Evolutionary conservation across 2,888 invertebrate species (phyloP).

Genomic region (Drosophila heteroneura): DNA sequence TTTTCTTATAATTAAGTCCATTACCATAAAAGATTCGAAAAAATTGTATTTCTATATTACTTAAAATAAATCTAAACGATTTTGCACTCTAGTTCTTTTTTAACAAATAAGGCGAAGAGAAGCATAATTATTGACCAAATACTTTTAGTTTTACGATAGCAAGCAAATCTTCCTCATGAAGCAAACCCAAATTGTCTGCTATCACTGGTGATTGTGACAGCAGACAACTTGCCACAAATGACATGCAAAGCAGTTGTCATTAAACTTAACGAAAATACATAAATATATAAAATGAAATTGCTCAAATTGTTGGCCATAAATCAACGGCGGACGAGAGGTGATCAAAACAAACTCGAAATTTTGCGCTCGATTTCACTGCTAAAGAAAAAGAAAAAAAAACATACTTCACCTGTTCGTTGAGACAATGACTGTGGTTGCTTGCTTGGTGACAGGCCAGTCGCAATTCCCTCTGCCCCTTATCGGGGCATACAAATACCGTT

Average conservation of each 20-base stretch:
- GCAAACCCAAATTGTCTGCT: conserved; percentile 45
- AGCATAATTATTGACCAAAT: conserved; percentile 1
- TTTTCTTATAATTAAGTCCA: not conserved
- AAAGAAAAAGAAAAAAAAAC: conserved; percentile 34
- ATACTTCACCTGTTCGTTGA: conserved; percentile 72
- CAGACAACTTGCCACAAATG: conserved; percentile 65
- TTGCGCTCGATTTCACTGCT: conserved; percentile 77
- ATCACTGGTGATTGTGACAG: conserved; percentile 54
- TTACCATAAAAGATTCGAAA: not conserved
- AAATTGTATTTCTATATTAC: not conserved
- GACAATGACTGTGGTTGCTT: conserved; percentile 63
- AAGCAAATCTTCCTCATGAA: conserved; percentile 22
- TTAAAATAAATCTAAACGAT: not conserved
- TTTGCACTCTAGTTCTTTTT: not conserved
- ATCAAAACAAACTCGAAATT: conserved; percentile 50
- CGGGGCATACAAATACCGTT: conserved; percentile 32
- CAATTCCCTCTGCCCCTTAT: conserved; percentile 1
- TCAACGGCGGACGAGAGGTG: conserved; percentile 46
- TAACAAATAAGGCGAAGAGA: not conserved
- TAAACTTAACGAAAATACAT: conserved; percentile 50
- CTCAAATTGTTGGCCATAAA: conserved; percentile 68
- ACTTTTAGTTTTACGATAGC: conserved; percentile 26
- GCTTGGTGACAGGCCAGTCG: conserved; percentile 61
- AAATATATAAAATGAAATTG: conserved; percentile 60
- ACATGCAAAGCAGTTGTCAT: conserved; percentile 78